Evolutionary conservation across 2,113 vertebrate genomes (phyloP).

Genomic region (Heliornis fulica): DNA sequence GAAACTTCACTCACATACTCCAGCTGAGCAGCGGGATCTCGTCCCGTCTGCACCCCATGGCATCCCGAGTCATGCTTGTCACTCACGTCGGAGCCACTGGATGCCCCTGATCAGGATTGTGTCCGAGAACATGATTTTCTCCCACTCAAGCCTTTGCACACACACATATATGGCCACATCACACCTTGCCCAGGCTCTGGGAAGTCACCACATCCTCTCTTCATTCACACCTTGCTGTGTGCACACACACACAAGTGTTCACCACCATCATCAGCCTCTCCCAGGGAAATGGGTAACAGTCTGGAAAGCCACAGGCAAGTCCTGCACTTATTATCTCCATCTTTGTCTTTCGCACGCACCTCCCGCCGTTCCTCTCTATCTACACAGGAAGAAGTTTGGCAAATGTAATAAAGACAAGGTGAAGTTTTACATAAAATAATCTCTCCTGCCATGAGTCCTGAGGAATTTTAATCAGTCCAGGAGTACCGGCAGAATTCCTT

Average conservation of each 20-base stretch:
- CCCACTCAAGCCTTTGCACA: fast-evolving
- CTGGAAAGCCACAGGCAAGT: not conserved
- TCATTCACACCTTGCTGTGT: not conserved
- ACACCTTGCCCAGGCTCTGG: not conserved
- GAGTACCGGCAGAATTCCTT: conserved; percentile 47
- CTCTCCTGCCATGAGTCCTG: conserved; percentile 49
- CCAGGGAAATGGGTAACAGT: not conserved
- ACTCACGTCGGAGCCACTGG: fast-evolving
- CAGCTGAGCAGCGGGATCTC: not conserved
- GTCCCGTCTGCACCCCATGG: not conserved
- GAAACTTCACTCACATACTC: not conserved
- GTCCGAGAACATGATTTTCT: not conserved
- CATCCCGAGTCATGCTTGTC: not conserved
- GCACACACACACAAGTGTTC: fast-evolving
- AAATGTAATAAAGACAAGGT: conserved; percentile 50
- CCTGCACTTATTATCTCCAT: not conserved
- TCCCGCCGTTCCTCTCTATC: not conserved
- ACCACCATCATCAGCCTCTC: not conserved
- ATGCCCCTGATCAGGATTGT: not conserved
- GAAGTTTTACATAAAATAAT: conserved; percentile 61
- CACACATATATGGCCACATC: fast-evolving
- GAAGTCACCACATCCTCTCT: not conserved
- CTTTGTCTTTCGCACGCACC: not conserved
- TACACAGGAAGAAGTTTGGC: conserved; percentile 47
- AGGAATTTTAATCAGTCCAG: conserved; percentile 68